Base-by-base conservation (phyloP, 2,888 invertebrate species). In the Epinotia nisella region DNA sequence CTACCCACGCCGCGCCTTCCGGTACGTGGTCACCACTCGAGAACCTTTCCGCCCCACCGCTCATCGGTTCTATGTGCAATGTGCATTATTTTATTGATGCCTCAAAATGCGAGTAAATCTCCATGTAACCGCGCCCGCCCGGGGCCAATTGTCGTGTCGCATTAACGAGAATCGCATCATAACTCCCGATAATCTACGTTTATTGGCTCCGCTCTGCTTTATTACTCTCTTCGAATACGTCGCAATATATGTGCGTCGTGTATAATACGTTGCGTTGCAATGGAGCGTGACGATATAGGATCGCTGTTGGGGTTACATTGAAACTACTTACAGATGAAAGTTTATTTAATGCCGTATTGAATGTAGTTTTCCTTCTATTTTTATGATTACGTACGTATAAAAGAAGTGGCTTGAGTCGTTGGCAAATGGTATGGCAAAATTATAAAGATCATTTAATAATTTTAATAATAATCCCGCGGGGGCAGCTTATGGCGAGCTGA, bases 131-230 rank as follows among this genome's bases (percentile, higher is more conserved):
- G 15, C 49, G 66, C 74, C 74, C 76, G 82, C 86, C 88, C 80
- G 85, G 83, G 87, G 92, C 86, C 89, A 89, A 90, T 91, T 92
- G 92, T 92, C 92, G 84, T 89, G 88, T 91, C 90, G 87, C 89
- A 91, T 92, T 92, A 92, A 86, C 90, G 87, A 81, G 87, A 89
- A 89, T 90, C 91, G 91, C 92, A 89, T 92, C 93, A 91, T 92
- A 93, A 92, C 92, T 92, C 89, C 90, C 90, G 87, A 91, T 93
- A 92, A 93, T 93, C 91, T 92, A 92, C 90, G 90, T 93, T 92
- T 92, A 93, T 93, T 93, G 91, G 92, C 90, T 88, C 85, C 85
- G 82, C 82, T 86, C 87, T 87, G 88, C 85, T 90, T 90, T 85
- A 82, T 85, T 81, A 81, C 80, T 78, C 81, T 82, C 82, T 81